phyloP scores from a whole-genome alignment of 2,797 vertebrate species.

The Hyperoplus lanceolatus region DNA sequence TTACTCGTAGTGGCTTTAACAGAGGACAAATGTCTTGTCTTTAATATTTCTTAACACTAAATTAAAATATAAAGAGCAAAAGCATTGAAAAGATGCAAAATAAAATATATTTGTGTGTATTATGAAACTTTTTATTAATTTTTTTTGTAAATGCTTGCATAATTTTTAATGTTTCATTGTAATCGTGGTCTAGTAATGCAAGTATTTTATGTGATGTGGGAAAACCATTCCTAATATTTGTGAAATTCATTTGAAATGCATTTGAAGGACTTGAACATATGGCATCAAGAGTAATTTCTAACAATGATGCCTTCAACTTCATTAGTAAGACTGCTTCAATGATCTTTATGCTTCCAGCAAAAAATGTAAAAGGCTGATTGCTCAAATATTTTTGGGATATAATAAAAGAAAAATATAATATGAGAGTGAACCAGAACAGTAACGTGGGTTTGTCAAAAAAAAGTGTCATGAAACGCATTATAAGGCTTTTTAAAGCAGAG shows the following conservation, averaged over 20 bases:
- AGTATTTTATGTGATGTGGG: not conserved
- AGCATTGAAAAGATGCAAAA: not conserved
- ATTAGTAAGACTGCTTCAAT: not conserved
- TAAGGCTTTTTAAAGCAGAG: not conserved
- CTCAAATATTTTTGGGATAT: not conserved
- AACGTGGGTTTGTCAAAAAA: not conserved
- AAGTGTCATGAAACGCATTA: not conserved
- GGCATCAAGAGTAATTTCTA: not conserved
- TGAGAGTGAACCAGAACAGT: not conserved
- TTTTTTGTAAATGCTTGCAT: slow-evolving; percentile 3
- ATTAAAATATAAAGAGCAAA: not conserved
- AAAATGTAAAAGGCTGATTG: not conserved
- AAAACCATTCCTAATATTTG: not conserved
- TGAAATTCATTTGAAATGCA: not conserved
- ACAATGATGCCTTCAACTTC: not conserved
- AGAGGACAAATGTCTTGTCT: not conserved
- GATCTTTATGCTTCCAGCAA: not conserved
- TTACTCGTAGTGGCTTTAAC: no score
- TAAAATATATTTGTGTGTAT: not conserved
- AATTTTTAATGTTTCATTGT: not conserved
- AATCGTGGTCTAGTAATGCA: not conserved
- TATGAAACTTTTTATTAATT: not conserved
- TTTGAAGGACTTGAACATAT: not conserved
- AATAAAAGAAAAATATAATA: not conserved
- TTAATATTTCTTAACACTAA: not conserved